These are phyloP conservation scores for Dysmachus trigonus DNA, from an alignment of 2,888 invertebrate species.

Conservation along the genomic window DNA sequence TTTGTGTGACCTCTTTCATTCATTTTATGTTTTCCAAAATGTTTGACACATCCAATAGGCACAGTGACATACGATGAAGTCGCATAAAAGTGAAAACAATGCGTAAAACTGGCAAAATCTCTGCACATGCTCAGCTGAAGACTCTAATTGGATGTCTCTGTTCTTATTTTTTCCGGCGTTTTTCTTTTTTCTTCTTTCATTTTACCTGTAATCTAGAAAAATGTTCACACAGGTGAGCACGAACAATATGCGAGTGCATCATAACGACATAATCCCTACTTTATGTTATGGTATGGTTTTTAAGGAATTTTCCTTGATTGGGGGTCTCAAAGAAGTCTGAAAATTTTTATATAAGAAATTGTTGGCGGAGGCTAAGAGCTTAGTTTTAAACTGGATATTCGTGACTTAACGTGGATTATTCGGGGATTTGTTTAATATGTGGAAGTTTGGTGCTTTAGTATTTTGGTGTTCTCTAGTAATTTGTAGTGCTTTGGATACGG, in stretches of 20 bases:
- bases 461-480: neutral
- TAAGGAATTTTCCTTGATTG: neutral
- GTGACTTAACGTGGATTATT: neutral
- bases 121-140: slow-evolving; percentile 10
- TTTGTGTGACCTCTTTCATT: neutral
- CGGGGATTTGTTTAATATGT: neutral
- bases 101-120: neutral
- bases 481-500: neutral
- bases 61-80: neutral
- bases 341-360: slow-evolving; percentile 6
- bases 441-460: neutral
- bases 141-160: slow-evolving; percentile 1
- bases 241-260: slow-evolving; percentile 16
- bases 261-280: slow-evolving; percentile 8
- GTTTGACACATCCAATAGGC: neutral
- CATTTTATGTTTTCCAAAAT: neutral
- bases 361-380: neutral
- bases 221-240: slow-evolving; percentile 29
- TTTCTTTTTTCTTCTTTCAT: neutral
- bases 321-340: neutral
- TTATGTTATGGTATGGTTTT: neutral
- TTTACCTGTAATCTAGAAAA: neutral
- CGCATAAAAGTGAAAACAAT: slow-evolving; percentile 25
- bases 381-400: neutral
- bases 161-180: neutral